Evolutionary conservation across 2,797 vertebrate genomes (phyloP), one percentile per base, ranked within the genome.

Genomic region (Hypotaenidia okinawae): DNA sequence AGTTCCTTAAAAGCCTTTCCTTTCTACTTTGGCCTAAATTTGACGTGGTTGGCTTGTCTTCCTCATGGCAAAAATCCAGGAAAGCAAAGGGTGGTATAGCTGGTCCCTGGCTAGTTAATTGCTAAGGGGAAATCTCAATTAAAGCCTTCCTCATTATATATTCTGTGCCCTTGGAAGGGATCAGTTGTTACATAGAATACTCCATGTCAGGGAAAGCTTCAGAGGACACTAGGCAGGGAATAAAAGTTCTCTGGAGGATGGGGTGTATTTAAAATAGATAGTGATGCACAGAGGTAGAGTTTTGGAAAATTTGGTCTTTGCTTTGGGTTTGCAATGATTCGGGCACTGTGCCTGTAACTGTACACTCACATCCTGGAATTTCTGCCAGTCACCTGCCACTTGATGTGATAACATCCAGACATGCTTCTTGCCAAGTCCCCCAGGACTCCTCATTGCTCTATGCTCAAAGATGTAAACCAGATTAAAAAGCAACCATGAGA

Each of bases 401-500:
- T 49, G 41, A 51, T 70, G 41, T 28, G 55, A 21, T 10, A n/a
- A 32, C 43, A 83, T 85, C 84, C 61, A 83, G 75, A 35, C 13
- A 13, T 0, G 2, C 45, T 75, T 62, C 58, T 59, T 51, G 82
- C 78, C 78, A 87, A 41, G 41, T 64, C 78, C 49, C 58, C 14
- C 58, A 76, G 41, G 62, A 35, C 10, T 87, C 81, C 75, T 84
- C 0, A 0, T 52, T 70, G 58, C 57, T 92, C 62, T 59, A 0
- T 41, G 41, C 58, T 62, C 24, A n/a, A 63, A 78, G 62, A 45
- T 55, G 83, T 78, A 85, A 61, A 89, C 57, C 58, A 83, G 72
- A 83, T 94, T 89, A 72, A 91, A 96, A 95, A 64, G 68, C 68
- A 80, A 2, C 57, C 61, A 68, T 82, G 68, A 89, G 78, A 80